phyloP scores from a whole-genome alignment of 1,140 invertebrate species.

The Globodera ellingtonae region DNA sequence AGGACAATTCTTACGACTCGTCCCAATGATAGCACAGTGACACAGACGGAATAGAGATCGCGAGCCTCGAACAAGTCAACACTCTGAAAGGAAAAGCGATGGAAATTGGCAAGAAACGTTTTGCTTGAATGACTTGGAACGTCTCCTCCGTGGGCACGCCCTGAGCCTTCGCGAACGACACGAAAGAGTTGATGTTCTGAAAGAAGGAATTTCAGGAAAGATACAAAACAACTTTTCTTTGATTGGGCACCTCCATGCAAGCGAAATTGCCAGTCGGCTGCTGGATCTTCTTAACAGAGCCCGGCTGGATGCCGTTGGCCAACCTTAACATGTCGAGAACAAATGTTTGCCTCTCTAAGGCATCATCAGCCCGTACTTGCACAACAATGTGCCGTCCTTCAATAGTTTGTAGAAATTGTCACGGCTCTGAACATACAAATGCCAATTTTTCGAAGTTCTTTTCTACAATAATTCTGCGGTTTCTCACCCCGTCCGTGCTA shows the following conservation, averaged over 20 bases:
- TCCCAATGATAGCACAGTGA: conserved; percentile 88
- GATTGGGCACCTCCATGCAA: conserved; percentile 71
- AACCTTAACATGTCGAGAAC: conserved; percentile 45
- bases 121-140: conserved; percentile 74
- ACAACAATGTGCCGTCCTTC: conserved; percentile 65
- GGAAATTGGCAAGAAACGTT: conserved; percentile 42
- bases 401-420: conserved; percentile 58
- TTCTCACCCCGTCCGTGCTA: conserved; percentile 37
- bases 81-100: background rate
- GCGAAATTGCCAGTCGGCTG: conserved; percentile 79
- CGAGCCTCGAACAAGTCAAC: conserved; percentile 75
- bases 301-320: conserved; percentile 68
- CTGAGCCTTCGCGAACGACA: conserved; percentile 80
- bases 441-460: background rate
- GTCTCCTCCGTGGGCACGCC: conserved; percentile 90
- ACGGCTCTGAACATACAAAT: conserved; percentile 3
- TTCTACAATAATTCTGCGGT: background rate
- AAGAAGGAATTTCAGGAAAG: conserved; percentile 64
- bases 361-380: conserved; percentile 58
- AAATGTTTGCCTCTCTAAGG: background rate
- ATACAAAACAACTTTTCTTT: background rate
- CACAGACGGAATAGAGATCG: conserved; percentile 90
- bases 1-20: conserved; percentile 76
- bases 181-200: conserved; percentile 95
- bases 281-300: conserved; percentile 83